Conservation (phyloP, 1,140 invertebrate species). For the Drosophila mauritiana region DNA sequence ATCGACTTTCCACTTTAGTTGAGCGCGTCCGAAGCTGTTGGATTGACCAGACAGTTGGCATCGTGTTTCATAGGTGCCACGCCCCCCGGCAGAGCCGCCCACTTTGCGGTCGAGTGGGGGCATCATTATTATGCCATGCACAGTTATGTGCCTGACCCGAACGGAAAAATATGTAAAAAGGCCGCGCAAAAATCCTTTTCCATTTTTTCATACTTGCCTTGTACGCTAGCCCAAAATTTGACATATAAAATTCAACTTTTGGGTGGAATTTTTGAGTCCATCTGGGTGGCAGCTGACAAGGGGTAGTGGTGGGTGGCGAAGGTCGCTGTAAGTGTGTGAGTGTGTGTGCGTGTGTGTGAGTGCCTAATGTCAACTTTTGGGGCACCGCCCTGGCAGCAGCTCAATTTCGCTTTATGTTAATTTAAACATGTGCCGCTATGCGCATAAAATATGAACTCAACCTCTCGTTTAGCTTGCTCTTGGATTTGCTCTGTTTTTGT, state of each 20-base stretch:
- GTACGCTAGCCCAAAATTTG: slow-evolving; percentile 16
- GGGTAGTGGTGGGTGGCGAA: slow-evolving; percentile 10
- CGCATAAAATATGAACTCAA: slow-evolving; percentile 79
- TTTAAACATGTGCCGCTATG: slow-evolving; percentile 83
- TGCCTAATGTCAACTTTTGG: slow-evolving; percentile 73
- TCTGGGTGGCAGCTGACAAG: slow-evolving; percentile 1
- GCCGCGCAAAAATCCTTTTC: slow-evolving; percentile 72
- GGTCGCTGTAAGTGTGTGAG: slow-evolving; percentile 9
- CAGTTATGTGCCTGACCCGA: slow-evolving; percentile 79
- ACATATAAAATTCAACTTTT: slow-evolving; percentile 78
- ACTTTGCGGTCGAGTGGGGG: slow-evolving; percentile 38
- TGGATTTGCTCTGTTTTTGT: slow-evolving; percentile 4
- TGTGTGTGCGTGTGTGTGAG: slow-evolving; percentile 39
- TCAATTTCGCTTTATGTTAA: slow-evolving; percentile 83
- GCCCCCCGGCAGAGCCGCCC: slow-evolving; percentile 4
- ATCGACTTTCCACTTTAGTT: slow-evolving; percentile 57
- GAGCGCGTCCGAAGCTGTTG: slow-evolving; percentile 28
- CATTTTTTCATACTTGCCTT: slow-evolving; percentile 34
- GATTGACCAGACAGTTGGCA: slow-evolving; percentile 43
- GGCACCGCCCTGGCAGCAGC: slow-evolving; percentile 64
- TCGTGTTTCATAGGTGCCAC: slow-evolving; percentile 50
- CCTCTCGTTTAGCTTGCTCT: slow-evolving; percentile 12
- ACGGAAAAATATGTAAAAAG: slow-evolving; percentile 69
- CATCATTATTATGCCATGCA: slow-evolving; percentile 82
- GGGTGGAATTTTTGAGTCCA: slow-evolving; percentile 74